Conservation (phyloP, 2,888 invertebrate species). For the Lithophane socia region DNA sequence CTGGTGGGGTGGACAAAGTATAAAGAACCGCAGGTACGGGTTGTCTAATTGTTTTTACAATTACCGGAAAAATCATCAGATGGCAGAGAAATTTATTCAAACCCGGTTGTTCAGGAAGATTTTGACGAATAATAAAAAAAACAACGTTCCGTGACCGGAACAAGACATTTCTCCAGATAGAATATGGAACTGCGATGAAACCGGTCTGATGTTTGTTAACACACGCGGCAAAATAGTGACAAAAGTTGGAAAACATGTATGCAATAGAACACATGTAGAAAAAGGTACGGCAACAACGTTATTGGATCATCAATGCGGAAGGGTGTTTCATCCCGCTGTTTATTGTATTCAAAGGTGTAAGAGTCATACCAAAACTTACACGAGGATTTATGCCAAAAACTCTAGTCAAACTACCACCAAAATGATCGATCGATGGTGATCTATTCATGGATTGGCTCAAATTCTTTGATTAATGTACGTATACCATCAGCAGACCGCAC, state of each 20-base stretch:
- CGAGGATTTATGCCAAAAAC: neutral
- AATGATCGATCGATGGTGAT: neutral
- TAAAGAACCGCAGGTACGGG: neutral
- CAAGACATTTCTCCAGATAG: neutral
- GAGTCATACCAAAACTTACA: neutral
- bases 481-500: neutral
- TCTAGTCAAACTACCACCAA: neutral
- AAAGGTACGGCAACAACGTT: neutral
- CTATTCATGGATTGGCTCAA: neutral
- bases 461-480: neutral
- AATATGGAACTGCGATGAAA: neutral
- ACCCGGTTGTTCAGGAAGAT: too few species aligned
- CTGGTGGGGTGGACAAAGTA: neutral
- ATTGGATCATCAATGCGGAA: neutral
- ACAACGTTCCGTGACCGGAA: too few species aligned
- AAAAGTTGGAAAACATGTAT: neutral
- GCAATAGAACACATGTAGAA: too few species aligned
- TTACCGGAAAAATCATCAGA: neutral
- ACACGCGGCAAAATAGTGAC: neutral
- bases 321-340: neutral
- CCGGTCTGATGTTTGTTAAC: neutral
- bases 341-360: neutral
- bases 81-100: neutral
- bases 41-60: neutral
- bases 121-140: neutral